phyloP scores from a whole-genome alignment of 2,797 vertebrate species.

The Macrochelys suwanniensis region DNA sequence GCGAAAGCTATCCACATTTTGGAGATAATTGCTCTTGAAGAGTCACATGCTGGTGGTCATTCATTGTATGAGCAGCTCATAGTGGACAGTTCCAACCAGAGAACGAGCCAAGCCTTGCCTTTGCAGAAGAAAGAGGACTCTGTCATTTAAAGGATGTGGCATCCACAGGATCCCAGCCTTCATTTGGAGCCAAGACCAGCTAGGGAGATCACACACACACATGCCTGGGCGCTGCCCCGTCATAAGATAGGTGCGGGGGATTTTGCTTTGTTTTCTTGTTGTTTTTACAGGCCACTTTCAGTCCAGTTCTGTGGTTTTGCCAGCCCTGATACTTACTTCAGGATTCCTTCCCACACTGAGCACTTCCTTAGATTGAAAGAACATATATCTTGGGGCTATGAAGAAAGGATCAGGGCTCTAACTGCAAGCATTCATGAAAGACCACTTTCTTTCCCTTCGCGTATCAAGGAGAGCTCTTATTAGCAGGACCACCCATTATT shows the following conservation, averaged over 20 bases:
- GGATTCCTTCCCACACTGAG: neutral
- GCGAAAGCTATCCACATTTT: neutral
- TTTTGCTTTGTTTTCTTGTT: neutral
- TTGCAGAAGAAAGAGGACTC: neutral
- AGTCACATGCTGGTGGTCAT: neutral
- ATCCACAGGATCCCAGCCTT: neutral
- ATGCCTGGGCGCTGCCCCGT: neutral
- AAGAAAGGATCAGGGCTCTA: neutral
- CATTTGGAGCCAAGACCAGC: neutral
- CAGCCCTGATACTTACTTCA: neutral
- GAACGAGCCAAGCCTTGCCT: neutral
- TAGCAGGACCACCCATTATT: constrained; percentile 35
- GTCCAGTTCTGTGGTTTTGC: neutral
- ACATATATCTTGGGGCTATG: neutral
- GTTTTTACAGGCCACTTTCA: neutral
- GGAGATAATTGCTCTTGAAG: neutral
- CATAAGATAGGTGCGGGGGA: neutral
- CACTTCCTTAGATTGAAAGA: neutral
- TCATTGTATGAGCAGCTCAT: neutral
- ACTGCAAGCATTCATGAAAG: neutral
- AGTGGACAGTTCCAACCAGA: neutral
- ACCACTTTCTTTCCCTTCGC: neutral
- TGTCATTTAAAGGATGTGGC: neutral
- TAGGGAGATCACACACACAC: neutral
- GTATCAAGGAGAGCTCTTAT: neutral